Percentiles rank a stretch among this genome's conserved stretches.
These are phyloP conservation scores for Hippocampus abdominalis DNA, from an alignment of 2,113 vertebrate species.

Conservation along the genomic window DNA sequence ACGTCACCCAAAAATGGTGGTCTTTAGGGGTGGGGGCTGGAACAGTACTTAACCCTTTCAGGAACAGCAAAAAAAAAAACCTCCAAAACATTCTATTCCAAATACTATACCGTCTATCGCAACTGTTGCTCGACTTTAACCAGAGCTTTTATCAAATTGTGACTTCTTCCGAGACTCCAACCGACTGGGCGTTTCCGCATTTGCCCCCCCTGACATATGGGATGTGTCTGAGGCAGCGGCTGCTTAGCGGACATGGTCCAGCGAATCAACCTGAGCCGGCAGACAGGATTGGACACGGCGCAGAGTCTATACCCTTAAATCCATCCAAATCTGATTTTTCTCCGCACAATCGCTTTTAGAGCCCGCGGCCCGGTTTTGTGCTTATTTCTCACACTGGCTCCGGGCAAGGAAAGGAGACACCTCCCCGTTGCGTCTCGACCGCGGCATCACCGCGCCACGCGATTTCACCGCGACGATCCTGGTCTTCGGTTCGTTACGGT, in stretches of 20 bases:
- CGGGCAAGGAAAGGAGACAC: constrained; percentile 31
- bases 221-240: constrained; percentile 7
- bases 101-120: too few relatives aligned
- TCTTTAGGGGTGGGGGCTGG: too few relatives aligned
- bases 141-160: background rate
- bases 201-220: background rate
- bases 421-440: too few relatives aligned
- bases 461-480: background rate
- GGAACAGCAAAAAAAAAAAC: too few relatives aligned
- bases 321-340: constrained; percentile 40
- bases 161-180: background rate
- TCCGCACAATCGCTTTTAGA: constrained; percentile 42
- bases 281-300: constrained; percentile 43
- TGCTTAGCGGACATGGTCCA: constrained; percentile 12
- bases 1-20: too few relatives aligned
- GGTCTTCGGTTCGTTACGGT: too few relatives aligned
- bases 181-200: background rate
- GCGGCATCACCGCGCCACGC: too few relatives aligned
- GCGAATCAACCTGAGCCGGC: constrained; percentile 34
- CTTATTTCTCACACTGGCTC: constrained; percentile 31
- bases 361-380: constrained; percentile 39
- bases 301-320: constrained; percentile 50
- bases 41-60: too few relatives aligned
- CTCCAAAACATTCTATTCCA: too few relatives aligned
- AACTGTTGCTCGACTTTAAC: too few relatives aligned